phyloP scores from a whole-genome alignment of 2,888 invertebrate species.

The Pyrocoelia pectoralis region DNA sequence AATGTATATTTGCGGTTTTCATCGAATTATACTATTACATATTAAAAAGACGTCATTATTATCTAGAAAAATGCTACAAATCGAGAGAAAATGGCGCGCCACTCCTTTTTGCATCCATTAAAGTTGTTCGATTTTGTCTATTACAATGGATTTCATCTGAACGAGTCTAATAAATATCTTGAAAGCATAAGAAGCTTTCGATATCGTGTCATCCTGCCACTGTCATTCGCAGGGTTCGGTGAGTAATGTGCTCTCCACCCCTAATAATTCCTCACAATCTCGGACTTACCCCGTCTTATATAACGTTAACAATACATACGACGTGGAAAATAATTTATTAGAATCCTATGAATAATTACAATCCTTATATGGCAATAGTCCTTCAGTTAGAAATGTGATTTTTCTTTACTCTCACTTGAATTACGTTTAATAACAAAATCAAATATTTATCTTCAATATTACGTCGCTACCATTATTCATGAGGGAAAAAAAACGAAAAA shows the following conservation, averaged over 20 bases:
- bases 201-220: conserved; percentile 51
- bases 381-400: neutral
- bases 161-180: conserved; percentile 51
- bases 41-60: conserved; percentile 35
- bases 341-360: conserved; percentile 4
- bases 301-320: conserved; percentile 10
- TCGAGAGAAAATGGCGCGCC: neutral
- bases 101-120: neutral
- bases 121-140: conserved; percentile 23
- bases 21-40: conserved; percentile 56
- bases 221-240: conserved; percentile 54
- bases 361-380: neutral
- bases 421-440: conserved; percentile 27
- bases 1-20: conserved; percentile 58
- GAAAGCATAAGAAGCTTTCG: conserved; percentile 50
- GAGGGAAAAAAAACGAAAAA: conserved; percentile 19
- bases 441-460: conserved; percentile 17
- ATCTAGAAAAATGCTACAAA: neutral
- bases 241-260: conserved; percentile 53
- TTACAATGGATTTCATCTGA: conserved; percentile 40
- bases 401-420: neutral
- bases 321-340: neutral
- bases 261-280: conserved; percentile 32
- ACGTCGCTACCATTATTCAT: conserved; percentile 22
- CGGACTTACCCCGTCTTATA: conserved; percentile 22